Conservation (phyloP, 2,797 vertebrate species). For the Nothura maculosa region DNA sequence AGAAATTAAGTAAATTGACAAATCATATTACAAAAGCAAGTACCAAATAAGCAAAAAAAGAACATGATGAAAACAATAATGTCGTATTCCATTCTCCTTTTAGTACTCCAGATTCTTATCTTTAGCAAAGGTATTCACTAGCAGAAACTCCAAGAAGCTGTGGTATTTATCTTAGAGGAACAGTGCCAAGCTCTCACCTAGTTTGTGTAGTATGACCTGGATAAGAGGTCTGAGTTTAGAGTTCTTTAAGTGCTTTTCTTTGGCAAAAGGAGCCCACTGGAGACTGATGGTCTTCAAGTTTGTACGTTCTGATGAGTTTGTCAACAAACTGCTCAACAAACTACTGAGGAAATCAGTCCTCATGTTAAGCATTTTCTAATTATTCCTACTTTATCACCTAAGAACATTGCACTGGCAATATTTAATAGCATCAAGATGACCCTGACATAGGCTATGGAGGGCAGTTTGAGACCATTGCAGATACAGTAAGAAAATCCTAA, state of each 20-base stretch:
- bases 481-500: not conserved
- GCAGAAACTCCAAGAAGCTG: not conserved
- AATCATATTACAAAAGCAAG: not conserved
- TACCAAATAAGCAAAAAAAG: not conserved
- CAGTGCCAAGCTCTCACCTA: not conserved
- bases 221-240: not conserved
- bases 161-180: not conserved
- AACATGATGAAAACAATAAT: not conserved
- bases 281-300: not conserved
- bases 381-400: not conserved
- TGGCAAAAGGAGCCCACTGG: not conserved
- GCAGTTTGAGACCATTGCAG: not conserved
- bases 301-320: not conserved
- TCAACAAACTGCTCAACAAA: not conserved
- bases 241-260: not conserved
- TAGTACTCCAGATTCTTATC: not conserved
- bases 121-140: not conserved
- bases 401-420: not conserved
- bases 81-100: not conserved
- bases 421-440: not conserved
- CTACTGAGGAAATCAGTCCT: not conserved
- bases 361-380: not conserved
- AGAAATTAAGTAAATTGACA: not conserved
- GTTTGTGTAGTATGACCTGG: not conserved
- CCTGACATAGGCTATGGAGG: not conserved